phyloP scores from a whole-genome alignment of 2,888 invertebrate genomes.

The Dioctria rufipes region DNA sequence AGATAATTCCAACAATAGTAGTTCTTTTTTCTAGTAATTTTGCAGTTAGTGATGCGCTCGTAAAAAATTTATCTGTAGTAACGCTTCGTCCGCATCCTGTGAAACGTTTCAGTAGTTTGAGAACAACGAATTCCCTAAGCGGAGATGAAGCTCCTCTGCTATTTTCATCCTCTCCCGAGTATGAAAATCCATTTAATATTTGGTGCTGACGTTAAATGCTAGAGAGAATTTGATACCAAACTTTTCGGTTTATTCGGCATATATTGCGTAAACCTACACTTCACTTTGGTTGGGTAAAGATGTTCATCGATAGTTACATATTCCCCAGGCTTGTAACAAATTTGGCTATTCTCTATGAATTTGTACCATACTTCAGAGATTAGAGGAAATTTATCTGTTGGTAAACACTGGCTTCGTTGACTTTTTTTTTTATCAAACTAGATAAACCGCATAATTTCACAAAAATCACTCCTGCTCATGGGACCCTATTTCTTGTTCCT shows the following conservation, averaged over 20 bases:
- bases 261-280: conserved; percentile 64
- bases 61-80: too few species aligned
- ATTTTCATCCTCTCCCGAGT: too few species aligned
- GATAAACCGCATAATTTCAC: conserved; percentile 47
- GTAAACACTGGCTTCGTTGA: not conserved
- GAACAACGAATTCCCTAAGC: too few species aligned
- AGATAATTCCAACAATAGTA: too few species aligned
- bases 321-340: conserved; percentile 21
- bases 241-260: conserved; percentile 64
- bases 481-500: conserved; percentile 8
- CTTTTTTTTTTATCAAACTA: conserved; percentile 20
- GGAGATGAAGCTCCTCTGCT: too few species aligned
- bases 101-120: too few species aligned
- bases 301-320: conserved; percentile 39
- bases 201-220: conserved; percentile 29
- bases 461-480: conserved; percentile 37
- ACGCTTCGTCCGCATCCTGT: too few species aligned
- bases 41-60: too few species aligned
- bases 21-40: too few species aligned
- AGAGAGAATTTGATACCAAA: conserved; percentile 65
- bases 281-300: too few species aligned
- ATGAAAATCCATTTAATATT: too few species aligned
- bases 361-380: conserved; percentile 22
- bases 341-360: conserved; percentile 21
- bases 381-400: not conserved